Percentiles rank a stretch among this genome's conserved stretches.
These are phyloP conservation scores for Reticulitermes lucifugus DNA, from an alignment of 2,888 invertebrate genomes.

Conservation along the genomic window DNA sequence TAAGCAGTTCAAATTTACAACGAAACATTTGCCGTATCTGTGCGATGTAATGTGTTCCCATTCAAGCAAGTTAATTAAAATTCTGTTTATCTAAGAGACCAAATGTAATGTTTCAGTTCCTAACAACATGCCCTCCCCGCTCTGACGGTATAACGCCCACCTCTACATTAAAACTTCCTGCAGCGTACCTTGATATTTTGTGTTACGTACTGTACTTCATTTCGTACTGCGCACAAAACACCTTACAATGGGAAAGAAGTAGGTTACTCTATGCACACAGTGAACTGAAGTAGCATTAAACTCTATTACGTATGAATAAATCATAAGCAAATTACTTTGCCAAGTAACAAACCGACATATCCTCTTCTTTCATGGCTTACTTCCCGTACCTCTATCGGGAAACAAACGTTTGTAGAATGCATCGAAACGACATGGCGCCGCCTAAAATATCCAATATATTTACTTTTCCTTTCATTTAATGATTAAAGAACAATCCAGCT, in stretches of 20 bases:
- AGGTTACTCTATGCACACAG: no score
- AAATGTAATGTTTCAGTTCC: background rate
- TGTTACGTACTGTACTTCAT: background rate
- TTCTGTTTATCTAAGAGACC: background rate
- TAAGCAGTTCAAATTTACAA: background rate
- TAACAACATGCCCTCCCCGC: background rate
- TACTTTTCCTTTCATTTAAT: no score
- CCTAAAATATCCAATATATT: no score
- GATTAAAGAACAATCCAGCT: no score
- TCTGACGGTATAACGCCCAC: background rate
- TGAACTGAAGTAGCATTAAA: no score
- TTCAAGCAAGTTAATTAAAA: background rate
- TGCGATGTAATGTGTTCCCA: background rate
- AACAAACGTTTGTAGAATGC: no score
- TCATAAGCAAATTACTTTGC: no score
- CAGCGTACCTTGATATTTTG: background rate
- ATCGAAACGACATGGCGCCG: no score
- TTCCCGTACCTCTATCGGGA: no score
- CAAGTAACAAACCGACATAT: no score
- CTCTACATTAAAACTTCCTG: background rate
- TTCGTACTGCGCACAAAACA: background rate
- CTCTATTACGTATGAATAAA: no score
- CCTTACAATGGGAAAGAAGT: background rate
- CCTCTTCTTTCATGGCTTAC: no score
- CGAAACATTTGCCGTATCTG: background rate